Base-by-base conservation (phyloP, 2,888 invertebrate species). In the Eretmocerus hayati region DNA sequence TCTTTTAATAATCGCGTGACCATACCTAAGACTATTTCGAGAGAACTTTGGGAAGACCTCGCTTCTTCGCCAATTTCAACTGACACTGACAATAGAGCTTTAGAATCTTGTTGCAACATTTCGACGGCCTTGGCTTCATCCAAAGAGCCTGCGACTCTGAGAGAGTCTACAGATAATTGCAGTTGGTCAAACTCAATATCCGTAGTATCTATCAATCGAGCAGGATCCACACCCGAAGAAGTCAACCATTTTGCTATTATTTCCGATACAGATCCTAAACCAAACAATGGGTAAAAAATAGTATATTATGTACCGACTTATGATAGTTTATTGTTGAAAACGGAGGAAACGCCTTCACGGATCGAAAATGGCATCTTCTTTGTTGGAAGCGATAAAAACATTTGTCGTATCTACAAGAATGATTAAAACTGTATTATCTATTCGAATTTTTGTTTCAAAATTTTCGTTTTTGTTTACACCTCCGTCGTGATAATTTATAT, bases 161-260 rank as follows among this genome's bases (percentile, higher is more conserved):
- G 26, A 8, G 62, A 57, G 30, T 64, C 61, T 16, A 52, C 47
- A n/a, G 59, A 56, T 33, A 56, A 23, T 30, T 57, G 57, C 45
- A 56, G 41, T 21, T 61, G 60, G 59, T 67, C 63, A 42, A 67
- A 68, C 54, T 71, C 72, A 1, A 64, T 56, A 36, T 72, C 70
- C 3, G 63, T 64, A 22, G 64, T 62, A 45, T 73, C 71, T 39
- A 72, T 62, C 39, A 77, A 60, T 38, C 65, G 58, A 16, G 77
- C 72, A 0, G 90, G 87, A 62, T 83, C 75, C 5, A 88, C 74
- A 11, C 87, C 86, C 57, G 84, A 79, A 18, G 81, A 77, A 43
- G 85, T 83, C 19, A 93, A 74, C 90, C 93, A 94, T 65, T 86
- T 85, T 1, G 91, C 87, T 36, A 91, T 85, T 44, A 91, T 72